phyloP scores from a whole-genome alignment of 1,140 invertebrate species.

The Acarapis woodi region DNA sequence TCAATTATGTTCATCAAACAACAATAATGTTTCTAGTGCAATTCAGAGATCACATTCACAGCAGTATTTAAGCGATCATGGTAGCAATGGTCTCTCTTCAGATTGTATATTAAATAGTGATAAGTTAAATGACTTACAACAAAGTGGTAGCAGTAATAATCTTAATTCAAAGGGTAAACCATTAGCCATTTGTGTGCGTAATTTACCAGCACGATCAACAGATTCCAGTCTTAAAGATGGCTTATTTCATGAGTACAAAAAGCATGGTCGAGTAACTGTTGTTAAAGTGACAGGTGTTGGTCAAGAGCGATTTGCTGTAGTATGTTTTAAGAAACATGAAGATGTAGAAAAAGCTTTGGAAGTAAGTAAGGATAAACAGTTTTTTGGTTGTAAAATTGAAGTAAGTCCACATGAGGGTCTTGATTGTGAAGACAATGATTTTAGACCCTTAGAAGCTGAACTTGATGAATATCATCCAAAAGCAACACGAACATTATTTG shows the following conservation, averaged over 20 bases:
- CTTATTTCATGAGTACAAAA: constrained; percentile 92
- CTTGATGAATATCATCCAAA: constrained; percentile 84
- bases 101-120: background rate
- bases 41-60: too few relatives aligned
- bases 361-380: constrained; percentile 47
- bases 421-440: constrained; percentile 59
- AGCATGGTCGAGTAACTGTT: constrained; percentile 84
- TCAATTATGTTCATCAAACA: too few relatives aligned
- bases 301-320: constrained; percentile 49
- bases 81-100: constrained; percentile 4
- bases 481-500: constrained; percentile 53
- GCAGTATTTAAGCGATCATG: constrained; percentile 1
- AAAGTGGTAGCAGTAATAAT: background rate
- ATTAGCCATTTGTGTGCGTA: constrained; percentile 64
- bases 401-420: constrained; percentile 57
- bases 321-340: constrained; percentile 81
- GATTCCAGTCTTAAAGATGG: constrained; percentile 54
- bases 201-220: constrained; percentile 53
- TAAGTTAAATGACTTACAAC: background rate
- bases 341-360: constrained; percentile 82
- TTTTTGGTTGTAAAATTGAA: constrained; percentile 83
- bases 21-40: too few relatives aligned
- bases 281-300: constrained; percentile 59
- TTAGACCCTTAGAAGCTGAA: constrained; percentile 69
- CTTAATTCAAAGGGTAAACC: too few relatives aligned